phyloP scores from a whole-genome alignment of 2,113 vertebrate species.

The Hippoglossus stenolepis region DNA sequence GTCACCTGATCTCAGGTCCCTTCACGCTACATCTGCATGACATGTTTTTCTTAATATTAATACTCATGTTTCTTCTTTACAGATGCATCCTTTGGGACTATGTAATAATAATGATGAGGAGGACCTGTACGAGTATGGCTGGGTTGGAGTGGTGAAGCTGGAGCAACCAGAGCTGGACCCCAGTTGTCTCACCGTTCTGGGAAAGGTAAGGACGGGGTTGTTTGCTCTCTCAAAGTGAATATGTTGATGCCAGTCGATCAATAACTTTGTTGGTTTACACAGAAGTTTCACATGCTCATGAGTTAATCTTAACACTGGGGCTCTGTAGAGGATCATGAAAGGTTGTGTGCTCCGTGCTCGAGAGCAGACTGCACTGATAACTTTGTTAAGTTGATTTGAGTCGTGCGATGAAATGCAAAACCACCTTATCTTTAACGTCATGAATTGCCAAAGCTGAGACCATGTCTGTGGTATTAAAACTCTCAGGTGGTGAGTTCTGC shows the following conservation, averaged over 20 bases:
- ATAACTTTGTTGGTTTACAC: no score
- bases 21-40: no score
- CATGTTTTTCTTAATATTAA: background rate
- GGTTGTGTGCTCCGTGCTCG: no score
- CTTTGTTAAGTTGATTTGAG: background rate
- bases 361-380: no score
- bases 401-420: slow-evolving; percentile 2
- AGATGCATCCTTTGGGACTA: slow-evolving; percentile 98
- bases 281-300: background rate
- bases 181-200: slow-evolving; percentile 95
- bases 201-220: slow-evolving; percentile 88
- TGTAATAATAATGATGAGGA: slow-evolving; percentile 99
- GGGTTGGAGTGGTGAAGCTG: slow-evolving; percentile 99
- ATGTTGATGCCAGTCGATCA: background rate
- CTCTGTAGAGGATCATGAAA: no score
- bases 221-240: background rate
- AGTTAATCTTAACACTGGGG: background rate
- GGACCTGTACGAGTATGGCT: slow-evolving; percentile 96
- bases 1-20: background rate
- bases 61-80: slow-evolving; percentile 51
- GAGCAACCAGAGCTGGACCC: slow-evolving; percentile 97
- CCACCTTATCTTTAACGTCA: background rate
- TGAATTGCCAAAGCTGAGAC: background rate
- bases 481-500: no score
- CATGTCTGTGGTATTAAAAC: background rate